Percentiles rank a stretch among this genome's conserved stretches.
These are phyloP conservation scores for Encarsia formosa DNA, from an alignment of 2,888 invertebrate species.

Conservation along the genomic window DNA sequence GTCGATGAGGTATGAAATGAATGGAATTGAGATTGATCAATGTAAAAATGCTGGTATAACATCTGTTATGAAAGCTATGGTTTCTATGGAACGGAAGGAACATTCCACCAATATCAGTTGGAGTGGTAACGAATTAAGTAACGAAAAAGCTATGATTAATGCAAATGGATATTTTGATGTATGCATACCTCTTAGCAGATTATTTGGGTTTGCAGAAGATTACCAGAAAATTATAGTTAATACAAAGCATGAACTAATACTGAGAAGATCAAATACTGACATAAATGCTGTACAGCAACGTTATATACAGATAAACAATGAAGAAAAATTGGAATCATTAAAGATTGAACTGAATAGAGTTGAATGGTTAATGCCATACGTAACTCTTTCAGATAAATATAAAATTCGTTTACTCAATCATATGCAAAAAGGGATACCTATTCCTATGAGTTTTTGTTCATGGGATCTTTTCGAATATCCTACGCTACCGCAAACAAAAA, in stretches of 20 bases:
- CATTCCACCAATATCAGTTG: not conserved
- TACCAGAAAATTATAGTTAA: not conserved
- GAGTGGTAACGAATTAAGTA: not conserved
- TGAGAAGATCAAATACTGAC: slow-evolving; percentile 26
- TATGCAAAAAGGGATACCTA: slow-evolving; percentile 33
- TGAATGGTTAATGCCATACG: slow-evolving; percentile 29
- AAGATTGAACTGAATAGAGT: slow-evolving; percentile 14
- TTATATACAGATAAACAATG: not conserved
- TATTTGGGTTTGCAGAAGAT: slow-evolving; percentile 28
- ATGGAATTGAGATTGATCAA: not conserved
- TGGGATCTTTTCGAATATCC: not conserved
- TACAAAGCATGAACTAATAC: slow-evolving; percentile 23
- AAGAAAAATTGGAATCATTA: not conserved
- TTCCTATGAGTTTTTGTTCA: slow-evolving; percentile 19
- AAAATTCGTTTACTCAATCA: not conserved
- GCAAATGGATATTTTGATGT: slow-evolving; percentile 29
- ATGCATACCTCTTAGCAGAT: slow-evolving; percentile 37
- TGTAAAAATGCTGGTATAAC: not conserved
- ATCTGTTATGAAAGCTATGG: not conserved
- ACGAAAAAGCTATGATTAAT: not conserved
- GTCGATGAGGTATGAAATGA: not conserved
- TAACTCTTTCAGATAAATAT: slow-evolving; percentile 10
- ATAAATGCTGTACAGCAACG: not conserved
- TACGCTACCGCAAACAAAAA: slow-evolving; percentile 25
- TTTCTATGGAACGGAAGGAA: not conserved